Evolutionary conservation across 1,140 invertebrate genomes (phyloP).

Genomic region (Galleria mellonella): DNA sequence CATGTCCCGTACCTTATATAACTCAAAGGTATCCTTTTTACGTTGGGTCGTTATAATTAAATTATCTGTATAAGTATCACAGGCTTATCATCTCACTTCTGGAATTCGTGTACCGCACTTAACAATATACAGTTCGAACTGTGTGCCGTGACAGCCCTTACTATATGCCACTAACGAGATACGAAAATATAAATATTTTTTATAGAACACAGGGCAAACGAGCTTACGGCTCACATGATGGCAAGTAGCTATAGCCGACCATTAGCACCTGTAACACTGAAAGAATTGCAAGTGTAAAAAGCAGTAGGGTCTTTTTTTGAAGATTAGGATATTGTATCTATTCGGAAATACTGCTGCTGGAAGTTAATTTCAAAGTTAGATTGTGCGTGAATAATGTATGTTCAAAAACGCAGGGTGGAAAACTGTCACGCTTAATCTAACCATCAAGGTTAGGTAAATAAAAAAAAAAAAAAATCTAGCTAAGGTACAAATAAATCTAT

Average conservation of each 20-base stretch:
- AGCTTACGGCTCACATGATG: too few relatives aligned
- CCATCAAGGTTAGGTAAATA: too few relatives aligned
- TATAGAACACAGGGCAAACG: too few relatives aligned
- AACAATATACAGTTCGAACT: slow-evolving; percentile 1
- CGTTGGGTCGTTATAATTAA: slow-evolving; percentile 1
- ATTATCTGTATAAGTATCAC: slow-evolving; percentile 2
- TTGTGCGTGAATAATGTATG: not conserved
- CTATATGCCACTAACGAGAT: not conserved
- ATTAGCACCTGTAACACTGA: not conserved
- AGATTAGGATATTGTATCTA: too few relatives aligned
- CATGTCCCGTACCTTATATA: too few relatives aligned
- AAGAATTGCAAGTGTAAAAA: not conserved
- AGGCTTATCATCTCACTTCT: not conserved
- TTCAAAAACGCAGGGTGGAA: not conserved
- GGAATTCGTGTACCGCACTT: not conserved
- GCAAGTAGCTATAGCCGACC: not conserved
- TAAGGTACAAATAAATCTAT: too few relatives aligned
- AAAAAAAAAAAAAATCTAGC: too few relatives aligned
- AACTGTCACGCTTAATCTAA: too few relatives aligned
- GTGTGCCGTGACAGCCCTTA: not conserved
- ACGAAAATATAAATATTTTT: too few relatives aligned
- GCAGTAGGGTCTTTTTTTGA: not conserved
- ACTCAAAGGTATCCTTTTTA: too few relatives aligned
- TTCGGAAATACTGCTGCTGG: too few relatives aligned
- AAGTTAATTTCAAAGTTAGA: too few relatives aligned